Evolutionary conservation across 2,113 vertebrate species (phyloP).

Genomic region (Tauraco erythrolophus): DNA sequence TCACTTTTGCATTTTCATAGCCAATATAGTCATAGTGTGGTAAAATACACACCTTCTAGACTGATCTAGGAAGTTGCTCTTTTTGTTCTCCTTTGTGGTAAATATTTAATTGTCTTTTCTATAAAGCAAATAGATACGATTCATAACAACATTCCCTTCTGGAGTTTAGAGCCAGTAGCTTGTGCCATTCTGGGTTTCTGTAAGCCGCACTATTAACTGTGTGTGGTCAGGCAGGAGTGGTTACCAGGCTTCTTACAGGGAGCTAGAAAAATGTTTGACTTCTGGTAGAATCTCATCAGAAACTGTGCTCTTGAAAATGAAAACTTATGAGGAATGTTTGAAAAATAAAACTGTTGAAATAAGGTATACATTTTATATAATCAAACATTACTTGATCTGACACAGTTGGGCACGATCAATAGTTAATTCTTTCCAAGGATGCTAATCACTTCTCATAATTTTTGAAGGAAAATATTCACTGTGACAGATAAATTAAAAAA

Average conservation of each 20-base stretch:
- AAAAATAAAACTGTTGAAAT: neutral
- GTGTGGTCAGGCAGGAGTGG: fast-evolving
- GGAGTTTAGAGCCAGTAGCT: neutral
- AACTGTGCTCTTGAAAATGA: neutral
- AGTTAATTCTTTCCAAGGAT: slow-evolving; percentile 9
- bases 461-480: slow-evolving; percentile 42
- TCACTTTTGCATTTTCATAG: neutral
- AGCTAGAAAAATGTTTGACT: neutral
- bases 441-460: neutral
- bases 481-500: slow-evolving; percentile 42
- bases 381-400: neutral
- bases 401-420: neutral
- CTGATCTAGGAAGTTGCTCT: neutral
- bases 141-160: neutral
- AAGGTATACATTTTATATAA: neutral
- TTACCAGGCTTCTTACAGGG: neutral
- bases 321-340: neutral
- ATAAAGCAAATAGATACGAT: neutral
- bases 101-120: neutral
- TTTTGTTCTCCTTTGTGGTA: fast-evolving
- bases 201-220: neutral
- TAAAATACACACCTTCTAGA: neutral
- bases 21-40: neutral
- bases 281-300: neutral
- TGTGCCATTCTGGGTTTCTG: neutral